Evolutionary conservation across 1,140 invertebrate genomes (phyloP).

Genomic region (honey bee (Apis mellifera)): Amel_HAv3.1 CM009942.2:274001-274500

Average conservation of each 20-base stretch:
- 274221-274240: constrained; percentile 12
- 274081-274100: constrained; percentile 54
- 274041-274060: constrained; percentile 32
- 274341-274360: not conserved
- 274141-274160: constrained; percentile 58
- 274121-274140: constrained; percentile 54
- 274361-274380: not conserved
- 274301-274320: not conserved
- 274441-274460: not conserved
- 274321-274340: not conserved
- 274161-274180: constrained; percentile 42
- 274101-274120: constrained; percentile 42
- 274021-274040: constrained; percentile 19
- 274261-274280: not conserved
- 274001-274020: not conserved
- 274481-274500: no score
- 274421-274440: not conserved
- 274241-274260: not conserved
- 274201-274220: not conserved
- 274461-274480: no score
- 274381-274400: not conserved
- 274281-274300: not conserved
- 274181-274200: constrained; percentile 51
- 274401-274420: not conserved
- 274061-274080: constrained; percentile 30